Base-by-base conservation (phyloP, 2,797 vertebrate species). In the Sebastes goodei region DNA sequence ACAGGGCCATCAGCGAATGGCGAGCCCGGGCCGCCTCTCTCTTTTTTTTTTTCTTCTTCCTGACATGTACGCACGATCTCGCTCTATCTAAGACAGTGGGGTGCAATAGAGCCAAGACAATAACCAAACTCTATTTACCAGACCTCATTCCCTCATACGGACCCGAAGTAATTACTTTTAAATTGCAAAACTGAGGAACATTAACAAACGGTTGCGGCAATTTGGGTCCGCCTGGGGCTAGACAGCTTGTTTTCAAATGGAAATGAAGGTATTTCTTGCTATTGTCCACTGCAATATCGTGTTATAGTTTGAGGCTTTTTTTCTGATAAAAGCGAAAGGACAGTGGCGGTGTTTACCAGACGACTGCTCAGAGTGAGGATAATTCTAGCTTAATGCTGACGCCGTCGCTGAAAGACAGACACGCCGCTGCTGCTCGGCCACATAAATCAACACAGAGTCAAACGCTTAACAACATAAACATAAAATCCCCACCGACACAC, bases 101-200 rank as follows among this genome's bases (percentile, higher is more conserved):
- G 81, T 75, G 90, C 85, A 86, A 90, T 80, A 70, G 82, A 86
- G 83, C 87, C 88, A 71, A 92, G 88, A 95, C 93, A 96, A 94
- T 92, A 92, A 93, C 82, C 89, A 67, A 86, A 93, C 87, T 94
- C 92, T 90, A 93, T 95, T 95, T 93, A 90, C 89, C 88, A 89
- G 84, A 90, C 87, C 89, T 91, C 88, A 82, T 90, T 92, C 87
- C 83, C 90, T 92, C 89, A 74, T 87, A 89, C 89, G 77, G 88
- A 92, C 89, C 87, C 74, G n/a, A 78, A 92, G 92, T 94, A 94
- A 96, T 96, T 95, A 95, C 93, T 94, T 95, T 94, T 86, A 93
- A 93, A 94, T 93, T 93, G 91, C 85, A 89, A 93, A 93, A 92
- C 86, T 88, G 87, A 90, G 87, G 76, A 88, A 91, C 89, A 92